Conservation (phyloP, 2,888 invertebrate genomes). For the Abrostola triplasia region DNA sequence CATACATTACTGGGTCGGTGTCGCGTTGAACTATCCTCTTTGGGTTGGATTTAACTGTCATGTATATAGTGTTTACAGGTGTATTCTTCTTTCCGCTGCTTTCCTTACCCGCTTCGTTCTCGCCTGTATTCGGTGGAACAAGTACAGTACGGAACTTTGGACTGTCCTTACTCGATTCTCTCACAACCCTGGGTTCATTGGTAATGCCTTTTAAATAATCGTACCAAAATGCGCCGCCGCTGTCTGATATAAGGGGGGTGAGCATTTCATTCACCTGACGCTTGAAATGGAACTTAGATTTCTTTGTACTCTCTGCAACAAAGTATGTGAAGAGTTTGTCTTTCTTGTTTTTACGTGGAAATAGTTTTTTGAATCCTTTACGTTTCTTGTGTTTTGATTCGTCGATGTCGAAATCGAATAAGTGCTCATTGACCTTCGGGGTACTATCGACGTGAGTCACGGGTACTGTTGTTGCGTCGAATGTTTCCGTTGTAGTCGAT, state of each 20-base stretch:
- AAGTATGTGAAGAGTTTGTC: conserved; percentile 50
- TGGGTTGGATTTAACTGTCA: conserved; percentile 9
- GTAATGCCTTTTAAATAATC: conserved; percentile 60
- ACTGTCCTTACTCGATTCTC: conserved; percentile 20
- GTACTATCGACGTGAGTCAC: background rate
- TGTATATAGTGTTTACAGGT: background rate
- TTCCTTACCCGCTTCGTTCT: background rate
- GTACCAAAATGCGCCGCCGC: conserved; percentile 65
- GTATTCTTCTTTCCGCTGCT: background rate
- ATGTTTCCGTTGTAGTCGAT: conserved; percentile 3
- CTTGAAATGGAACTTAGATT: conserved; percentile 51
- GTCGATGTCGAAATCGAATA: conserved; percentile 24
- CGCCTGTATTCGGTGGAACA: conserved; percentile 4
- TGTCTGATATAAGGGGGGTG: conserved; percentile 61
- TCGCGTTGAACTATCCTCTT: conserved; percentile 10
- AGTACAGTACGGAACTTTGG: conserved; percentile 19
- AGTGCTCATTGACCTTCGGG: background rate
- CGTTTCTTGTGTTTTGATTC: conserved; percentile 24
- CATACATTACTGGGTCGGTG: background rate
- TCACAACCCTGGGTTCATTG: conserved; percentile 29
- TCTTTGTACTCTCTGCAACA: conserved; percentile 21
- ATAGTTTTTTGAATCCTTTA: conserved; percentile 56
- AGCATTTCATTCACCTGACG: conserved; percentile 51
- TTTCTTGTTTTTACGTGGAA: conserved; percentile 53
- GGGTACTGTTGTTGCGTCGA: background rate